A percentile compares a stretch with the other conserved stretches of the same genome.
These are phyloP conservation scores for Lerema accius DNA, from an alignment of 1,140 invertebrate genomes.

Conservation along the genomic window DNA sequence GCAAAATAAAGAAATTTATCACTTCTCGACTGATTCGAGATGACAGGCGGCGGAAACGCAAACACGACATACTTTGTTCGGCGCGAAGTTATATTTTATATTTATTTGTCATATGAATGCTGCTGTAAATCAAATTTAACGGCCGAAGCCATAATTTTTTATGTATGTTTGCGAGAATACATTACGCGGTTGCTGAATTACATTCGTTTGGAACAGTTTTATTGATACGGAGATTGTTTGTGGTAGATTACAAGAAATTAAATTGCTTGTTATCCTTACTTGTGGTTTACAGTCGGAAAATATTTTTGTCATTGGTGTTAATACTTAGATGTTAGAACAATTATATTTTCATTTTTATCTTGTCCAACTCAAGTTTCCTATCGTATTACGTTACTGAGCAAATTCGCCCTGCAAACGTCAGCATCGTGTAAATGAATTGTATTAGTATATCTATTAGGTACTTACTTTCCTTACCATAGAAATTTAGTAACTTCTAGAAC, in stretches of 20 bases:
- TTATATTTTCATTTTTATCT: too few species aligned
- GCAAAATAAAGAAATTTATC: slow-evolving; percentile 37
- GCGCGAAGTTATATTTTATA: slow-evolving; percentile 45
- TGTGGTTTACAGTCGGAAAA: not conserved
- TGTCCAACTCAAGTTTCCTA: too few species aligned
- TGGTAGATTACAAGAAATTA: not conserved
- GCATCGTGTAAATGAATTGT: too few species aligned
- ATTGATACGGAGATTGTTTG: not conserved
- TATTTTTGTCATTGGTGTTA: too few species aligned
- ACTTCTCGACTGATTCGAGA: slow-evolving; percentile 11
- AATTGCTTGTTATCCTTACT: not conserved
- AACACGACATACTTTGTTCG: slow-evolving; percentile 37
- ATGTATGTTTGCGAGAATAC: slow-evolving; percentile 33
- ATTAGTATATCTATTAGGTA: too few species aligned
- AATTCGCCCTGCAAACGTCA: too few species aligned
- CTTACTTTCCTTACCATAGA: too few species aligned
- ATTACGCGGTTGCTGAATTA: slow-evolving; percentile 21
- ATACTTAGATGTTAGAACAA: too few species aligned
- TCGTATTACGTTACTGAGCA: too few species aligned
- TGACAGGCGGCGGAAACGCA: slow-evolving; percentile 9
- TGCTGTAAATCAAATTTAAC: slow-evolving; percentile 47
- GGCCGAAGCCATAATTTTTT: slow-evolving; percentile 37
- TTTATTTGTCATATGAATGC: slow-evolving; percentile 40
- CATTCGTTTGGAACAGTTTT: slow-evolving; percentile 12
- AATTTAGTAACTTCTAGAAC: too few species aligned